A percentile compares a stretch with the other conserved stretches of the same genome.
These are phyloP conservation scores for Laothoe populi DNA, from an alignment of 2,888 invertebrate species.

Conservation along the genomic window DNA sequence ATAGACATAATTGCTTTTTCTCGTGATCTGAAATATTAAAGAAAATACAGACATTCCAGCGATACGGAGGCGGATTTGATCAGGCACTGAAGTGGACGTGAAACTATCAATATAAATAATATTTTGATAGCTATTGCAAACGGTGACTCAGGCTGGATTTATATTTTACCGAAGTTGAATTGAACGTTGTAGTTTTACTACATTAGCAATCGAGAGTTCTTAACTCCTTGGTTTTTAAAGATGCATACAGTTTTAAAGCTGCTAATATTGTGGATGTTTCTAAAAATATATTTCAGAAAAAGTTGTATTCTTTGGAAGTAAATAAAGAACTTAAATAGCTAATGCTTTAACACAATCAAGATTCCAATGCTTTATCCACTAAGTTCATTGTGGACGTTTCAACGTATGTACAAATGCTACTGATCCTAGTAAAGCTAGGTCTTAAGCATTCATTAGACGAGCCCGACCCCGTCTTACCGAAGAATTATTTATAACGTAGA, in stretches of 20 bases:
- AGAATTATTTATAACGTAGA: constrained; percentile 60
- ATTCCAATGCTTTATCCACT: constrained; percentile 7
- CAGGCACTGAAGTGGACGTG: constrained; percentile 1
- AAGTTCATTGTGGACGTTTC: not conserved
- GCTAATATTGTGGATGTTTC: too few species aligned
- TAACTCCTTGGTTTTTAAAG: not conserved
- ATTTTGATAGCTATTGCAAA: constrained; percentile 15
- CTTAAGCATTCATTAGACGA: constrained; percentile 58
- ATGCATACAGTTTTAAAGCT: too few species aligned
- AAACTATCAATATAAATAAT: constrained; percentile 17
- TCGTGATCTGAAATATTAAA: constrained; percentile 3
- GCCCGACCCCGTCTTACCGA: constrained; percentile 38
- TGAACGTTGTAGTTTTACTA: not conserved
- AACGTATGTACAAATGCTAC: constrained; percentile 17
- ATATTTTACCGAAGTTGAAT: not conserved
- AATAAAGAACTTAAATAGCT: too few species aligned
- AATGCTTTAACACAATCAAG: not conserved
- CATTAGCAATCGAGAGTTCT: not conserved
- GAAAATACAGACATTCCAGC: constrained; percentile 1
- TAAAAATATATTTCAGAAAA: too few species aligned
- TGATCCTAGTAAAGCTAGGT: constrained; percentile 47
- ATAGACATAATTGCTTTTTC: not conserved
- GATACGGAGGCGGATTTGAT: not conserved
- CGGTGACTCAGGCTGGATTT: not conserved
- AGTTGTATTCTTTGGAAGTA: too few species aligned